A percentile compares a stretch with the other conserved stretches of the same genome.
These are phyloP conservation scores for Platyrinchus mystaceus DNA, from an alignment of 2,797 vertebrate species.

Conservation along the genomic window DNA sequence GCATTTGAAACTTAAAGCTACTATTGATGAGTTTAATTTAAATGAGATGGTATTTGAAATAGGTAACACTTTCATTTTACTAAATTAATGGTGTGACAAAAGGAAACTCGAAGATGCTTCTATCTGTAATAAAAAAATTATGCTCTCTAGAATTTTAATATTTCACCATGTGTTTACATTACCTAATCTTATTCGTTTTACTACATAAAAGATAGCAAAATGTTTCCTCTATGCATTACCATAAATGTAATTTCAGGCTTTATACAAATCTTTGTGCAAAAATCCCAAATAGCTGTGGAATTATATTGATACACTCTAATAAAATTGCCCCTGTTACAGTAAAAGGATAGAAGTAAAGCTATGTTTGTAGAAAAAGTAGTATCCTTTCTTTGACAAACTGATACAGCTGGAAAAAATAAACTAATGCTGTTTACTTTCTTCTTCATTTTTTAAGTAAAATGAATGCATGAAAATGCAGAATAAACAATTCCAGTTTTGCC, in stretches of 20 bases:
- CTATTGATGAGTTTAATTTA: slow-evolving; percentile 70
- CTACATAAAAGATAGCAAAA: slow-evolving; percentile 5
- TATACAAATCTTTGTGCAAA: slow-evolving; percentile 49
- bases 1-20: slow-evolving; percentile 66
- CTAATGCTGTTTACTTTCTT: not conserved
- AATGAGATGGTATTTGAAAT: slow-evolving; percentile 72
- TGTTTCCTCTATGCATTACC: slow-evolving; percentile 29
- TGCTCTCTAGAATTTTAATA: slow-evolving; percentile 42
- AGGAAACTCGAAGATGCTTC: slow-evolving; percentile 48
- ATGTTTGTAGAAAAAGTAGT: not conserved
- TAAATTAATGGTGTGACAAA: slow-evolving; percentile 64
- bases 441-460: not conserved
- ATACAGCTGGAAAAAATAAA: not conserved
- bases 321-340: not conserved
- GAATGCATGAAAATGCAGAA: not conserved
- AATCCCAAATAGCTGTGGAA: not conserved
- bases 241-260: slow-evolving; percentile 49
- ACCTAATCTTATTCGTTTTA: slow-evolving; percentile 39
- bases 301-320: not conserved
- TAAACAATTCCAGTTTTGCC: not conserved
- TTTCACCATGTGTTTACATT: slow-evolving; percentile 45
- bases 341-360: not conserved
- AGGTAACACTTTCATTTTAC: slow-evolving; percentile 71
- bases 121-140: slow-evolving; percentile 26
- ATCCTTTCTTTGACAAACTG: not conserved